Conservation (phyloP, 2,797 vertebrate genomes). For the Cynopterus sphinx region DNA sequence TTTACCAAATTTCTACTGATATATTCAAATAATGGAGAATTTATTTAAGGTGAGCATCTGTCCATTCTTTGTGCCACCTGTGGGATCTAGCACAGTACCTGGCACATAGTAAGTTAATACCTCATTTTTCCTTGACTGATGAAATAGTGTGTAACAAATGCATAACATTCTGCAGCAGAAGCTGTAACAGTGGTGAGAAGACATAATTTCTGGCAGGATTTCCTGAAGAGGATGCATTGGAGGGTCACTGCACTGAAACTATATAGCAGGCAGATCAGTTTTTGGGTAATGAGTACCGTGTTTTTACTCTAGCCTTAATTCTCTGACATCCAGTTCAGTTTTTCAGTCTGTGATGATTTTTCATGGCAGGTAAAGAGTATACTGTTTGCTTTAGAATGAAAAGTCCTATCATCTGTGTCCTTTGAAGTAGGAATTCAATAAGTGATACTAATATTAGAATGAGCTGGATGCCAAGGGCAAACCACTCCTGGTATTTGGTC, state of each 20-base stretch:
- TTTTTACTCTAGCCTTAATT: not conserved
- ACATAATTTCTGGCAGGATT: not conserved
- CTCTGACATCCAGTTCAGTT: not conserved
- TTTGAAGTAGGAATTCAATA: slow-evolving; percentile 46
- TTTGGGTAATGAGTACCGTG: not conserved
- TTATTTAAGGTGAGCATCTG: not conserved
- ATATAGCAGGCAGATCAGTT: not conserved
- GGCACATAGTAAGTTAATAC: not conserved
- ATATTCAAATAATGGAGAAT: not conserved
- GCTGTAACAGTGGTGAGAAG: not conserved
- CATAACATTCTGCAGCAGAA: not conserved
- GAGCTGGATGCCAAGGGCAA: slow-evolving; percentile 42
- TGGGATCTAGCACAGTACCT: not conserved
- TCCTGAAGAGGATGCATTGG: not conserved
- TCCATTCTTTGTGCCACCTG: not conserved
- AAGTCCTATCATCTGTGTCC: not conserved
- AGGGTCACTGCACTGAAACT: not conserved
- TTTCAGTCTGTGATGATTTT: slow-evolving; percentile 29
- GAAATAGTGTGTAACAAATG: not conserved
- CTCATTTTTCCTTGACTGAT: not conserved
- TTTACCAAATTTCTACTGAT: not conserved
- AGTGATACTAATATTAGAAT: slow-evolving; percentile 55
- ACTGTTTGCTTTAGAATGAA: slow-evolving; percentile 56
- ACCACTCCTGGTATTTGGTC: not conserved
- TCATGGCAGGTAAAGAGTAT: not conserved